Conservation (phyloP, 2,888 invertebrate genomes). For the Trachelus stipa region DNA sequence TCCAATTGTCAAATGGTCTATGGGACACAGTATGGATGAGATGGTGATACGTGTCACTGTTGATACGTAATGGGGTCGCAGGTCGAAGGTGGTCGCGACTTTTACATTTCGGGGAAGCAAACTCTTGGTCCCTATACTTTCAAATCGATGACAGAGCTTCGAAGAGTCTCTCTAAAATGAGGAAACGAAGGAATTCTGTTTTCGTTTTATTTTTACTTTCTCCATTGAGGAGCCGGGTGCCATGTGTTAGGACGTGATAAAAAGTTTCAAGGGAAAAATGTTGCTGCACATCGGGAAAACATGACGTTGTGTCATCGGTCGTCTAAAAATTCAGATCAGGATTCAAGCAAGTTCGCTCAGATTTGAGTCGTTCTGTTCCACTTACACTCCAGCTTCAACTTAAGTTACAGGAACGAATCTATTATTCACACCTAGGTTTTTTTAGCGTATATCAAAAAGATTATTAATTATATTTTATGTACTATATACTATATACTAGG, state of each 20-base stretch:
- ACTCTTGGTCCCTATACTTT: conserved; percentile 57
- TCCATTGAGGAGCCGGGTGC: too few species aligned
- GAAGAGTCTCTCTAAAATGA: neutral
- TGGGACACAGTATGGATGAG: too few species aligned
- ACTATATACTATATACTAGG: too few species aligned
- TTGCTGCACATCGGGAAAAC: too few species aligned
- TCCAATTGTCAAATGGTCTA: too few species aligned
- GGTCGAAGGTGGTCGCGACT: neutral
- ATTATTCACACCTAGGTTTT: conserved; percentile 45
- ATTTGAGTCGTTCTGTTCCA: conserved; percentile 7
- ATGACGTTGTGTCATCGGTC: too few species aligned
- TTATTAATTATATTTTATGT: conserved; percentile 28
- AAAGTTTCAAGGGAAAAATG: too few species aligned
- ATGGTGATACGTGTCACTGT: too few species aligned
- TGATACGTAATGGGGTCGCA: too few species aligned
- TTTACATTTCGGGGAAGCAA: conserved; percentile 45
- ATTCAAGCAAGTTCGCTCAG: too few species aligned
- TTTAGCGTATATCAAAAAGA: conserved; percentile 57
- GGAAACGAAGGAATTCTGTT: conserved; percentile 14
- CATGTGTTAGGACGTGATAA: too few species aligned
- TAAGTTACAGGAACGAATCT: conserved; percentile 48
- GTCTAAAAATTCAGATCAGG: too few species aligned
- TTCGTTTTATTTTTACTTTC: conserved; percentile 31
- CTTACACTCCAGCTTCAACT: conserved; percentile 34
- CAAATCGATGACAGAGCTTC: conserved; percentile 12